Evolutionary conservation across 1,140 invertebrate genomes (phyloP).

Genomic region (Daktulosphaira vitifoliae): DNA sequence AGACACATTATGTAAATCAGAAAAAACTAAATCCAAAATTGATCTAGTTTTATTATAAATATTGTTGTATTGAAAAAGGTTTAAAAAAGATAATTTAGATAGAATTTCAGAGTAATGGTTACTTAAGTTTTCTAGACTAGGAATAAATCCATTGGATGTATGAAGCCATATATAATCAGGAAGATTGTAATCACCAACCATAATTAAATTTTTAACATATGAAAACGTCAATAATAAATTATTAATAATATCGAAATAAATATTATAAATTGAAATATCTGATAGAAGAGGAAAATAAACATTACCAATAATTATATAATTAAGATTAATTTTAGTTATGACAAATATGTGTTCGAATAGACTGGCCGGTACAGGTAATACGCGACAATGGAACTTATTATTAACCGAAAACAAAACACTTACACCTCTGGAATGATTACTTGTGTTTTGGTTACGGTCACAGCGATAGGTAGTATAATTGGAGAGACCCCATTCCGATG

Average conservation of each 20-base stretch:
- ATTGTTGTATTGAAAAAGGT: too few relatives aligned
- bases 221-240: neutral
- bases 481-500: neutral
- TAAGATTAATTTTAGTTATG: neutral
- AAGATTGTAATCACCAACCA: slow-evolving; percentile 4
- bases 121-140: too few relatives aligned
- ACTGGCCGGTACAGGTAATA: neutral
- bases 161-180: too few relatives aligned
- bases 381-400: neutral
- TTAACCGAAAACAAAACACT: neutral
- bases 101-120: too few relatives aligned
- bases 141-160: too few relatives aligned
- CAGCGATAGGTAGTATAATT: neutral
- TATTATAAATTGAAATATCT: neutral
- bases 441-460: neutral
- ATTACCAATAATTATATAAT: slow-evolving; percentile 3
- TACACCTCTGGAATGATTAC: neutral
- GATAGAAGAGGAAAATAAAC: neutral
- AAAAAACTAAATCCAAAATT: too few relatives aligned
- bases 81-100: too few relatives aligned
- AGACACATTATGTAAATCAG: too few relatives aligned
- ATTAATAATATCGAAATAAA: slow-evolving; percentile 2
- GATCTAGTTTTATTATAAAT: too few relatives aligned
- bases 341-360: neutral
- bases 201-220: neutral